Evolutionary conservation across 1,140 invertebrate species (phyloP), one percentile per base, ranked within the genome.

Genomic region (Diorhabda carinulata): DNA sequence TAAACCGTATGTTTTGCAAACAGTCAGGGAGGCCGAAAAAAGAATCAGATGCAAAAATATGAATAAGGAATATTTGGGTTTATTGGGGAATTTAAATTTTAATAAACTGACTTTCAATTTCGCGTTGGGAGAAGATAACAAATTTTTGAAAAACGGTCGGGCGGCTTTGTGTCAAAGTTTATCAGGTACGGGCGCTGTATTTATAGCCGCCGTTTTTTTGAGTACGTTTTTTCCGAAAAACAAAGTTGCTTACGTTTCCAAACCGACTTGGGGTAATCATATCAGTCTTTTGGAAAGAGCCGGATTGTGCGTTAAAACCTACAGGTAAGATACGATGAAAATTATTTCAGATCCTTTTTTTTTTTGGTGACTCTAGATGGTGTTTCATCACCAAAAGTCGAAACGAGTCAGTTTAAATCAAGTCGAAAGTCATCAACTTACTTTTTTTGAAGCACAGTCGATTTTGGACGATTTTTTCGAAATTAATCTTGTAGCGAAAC

Each of bases 241-340:
- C 67, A 98, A 98, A 82, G 90, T 90, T 67, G 86, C 99, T 64
- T 98, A 96, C 84, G 75, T 99, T 72, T 96, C 98, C 10, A 87
- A 88, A n/a, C 98, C 98, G 4, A 92, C 97, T 0, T 99, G 98
- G 98, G 96, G 96, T 61, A 99, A 99, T 82, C 98, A 99, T 81
- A 90, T 87, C 2, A 93, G 95, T 47, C 88, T 99, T 71, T 97
- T 98, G 83, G 96, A 94, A 83, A 90, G 94, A 76, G 86, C 93
- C 61, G 92, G 93, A 52, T 8, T 52, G 47, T 3, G 6, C n/a
- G n/a, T n/a, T 3, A 52, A 52, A 52, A 52, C 47, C 4, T 52
- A 52, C 47, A 52, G 47, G 47, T 52, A 52, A 25, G 25, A 25
- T 25, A 25, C 25, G 25, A 25, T 25, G 25, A 25, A 25, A 25